Evolutionary conservation across 2,113 vertebrate genomes (phyloP).

Genomic region (Serilophus lunatus): DNA sequence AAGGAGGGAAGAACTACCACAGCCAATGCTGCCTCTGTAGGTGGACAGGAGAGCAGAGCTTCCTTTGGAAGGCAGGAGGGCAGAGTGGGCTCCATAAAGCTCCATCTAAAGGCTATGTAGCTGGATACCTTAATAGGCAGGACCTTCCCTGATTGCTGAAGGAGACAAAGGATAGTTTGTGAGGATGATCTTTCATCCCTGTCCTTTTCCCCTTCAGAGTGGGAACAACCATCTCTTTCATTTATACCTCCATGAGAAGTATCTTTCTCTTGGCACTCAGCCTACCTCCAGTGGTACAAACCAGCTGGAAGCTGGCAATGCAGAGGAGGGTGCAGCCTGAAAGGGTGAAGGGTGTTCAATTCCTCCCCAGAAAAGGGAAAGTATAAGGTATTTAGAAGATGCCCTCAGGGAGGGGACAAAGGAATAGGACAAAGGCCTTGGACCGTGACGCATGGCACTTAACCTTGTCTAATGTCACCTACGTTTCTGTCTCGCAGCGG

Average conservation of each 20-base stretch:
- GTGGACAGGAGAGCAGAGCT: neutral
- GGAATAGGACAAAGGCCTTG: neutral
- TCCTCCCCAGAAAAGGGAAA: neutral
- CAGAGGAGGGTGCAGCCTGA: neutral
- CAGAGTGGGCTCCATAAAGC: neutral
- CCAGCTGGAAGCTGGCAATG: neutral
- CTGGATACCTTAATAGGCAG: neutral
- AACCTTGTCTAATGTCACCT: neutral
- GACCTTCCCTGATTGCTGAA: neutral
- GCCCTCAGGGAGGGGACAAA: neutral
- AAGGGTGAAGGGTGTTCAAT: neutral
- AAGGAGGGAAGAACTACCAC: neutral
- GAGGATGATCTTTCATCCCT: neutral
- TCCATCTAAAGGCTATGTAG: neutral
- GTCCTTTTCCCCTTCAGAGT: neutral
- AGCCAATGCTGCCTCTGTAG: fast-evolving
- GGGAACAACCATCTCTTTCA: neutral
- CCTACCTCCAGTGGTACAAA: neutral
- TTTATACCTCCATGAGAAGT: neutral
- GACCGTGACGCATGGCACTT: neutral
- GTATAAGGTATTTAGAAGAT: neutral
- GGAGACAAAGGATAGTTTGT: neutral
- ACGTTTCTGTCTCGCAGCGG: neutral
- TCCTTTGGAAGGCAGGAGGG: neutral
- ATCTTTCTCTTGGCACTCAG: neutral